Conservation (phyloP, 2,888 invertebrate genomes). For the Pterostichus madidus region DNA sequence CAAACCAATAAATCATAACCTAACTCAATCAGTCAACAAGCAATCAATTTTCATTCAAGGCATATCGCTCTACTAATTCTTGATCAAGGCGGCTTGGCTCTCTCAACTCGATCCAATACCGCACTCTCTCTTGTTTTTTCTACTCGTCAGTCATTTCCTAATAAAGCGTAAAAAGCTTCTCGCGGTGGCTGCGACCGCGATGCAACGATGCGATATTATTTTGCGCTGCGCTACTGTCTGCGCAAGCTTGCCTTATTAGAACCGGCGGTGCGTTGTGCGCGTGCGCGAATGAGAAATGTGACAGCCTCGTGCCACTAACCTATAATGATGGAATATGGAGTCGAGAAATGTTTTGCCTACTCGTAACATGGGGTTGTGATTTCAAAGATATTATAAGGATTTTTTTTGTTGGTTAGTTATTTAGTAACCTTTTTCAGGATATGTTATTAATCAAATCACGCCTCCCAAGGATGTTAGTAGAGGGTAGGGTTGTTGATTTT, state of each 20-base stretch:
- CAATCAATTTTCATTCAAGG: conserved; percentile 27
- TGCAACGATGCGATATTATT: conserved; percentile 19
- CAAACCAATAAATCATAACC: conserved; percentile 2
- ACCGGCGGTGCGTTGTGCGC: conserved; percentile 21
- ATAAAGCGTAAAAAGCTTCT: conserved; percentile 47
- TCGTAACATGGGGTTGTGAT: neutral
- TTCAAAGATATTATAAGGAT: neutral
- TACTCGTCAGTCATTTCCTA: conserved; percentile 30
- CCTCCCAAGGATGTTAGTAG: too few relatives aligned
- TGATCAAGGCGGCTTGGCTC: conserved; percentile 1
- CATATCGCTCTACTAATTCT: conserved; percentile 11
- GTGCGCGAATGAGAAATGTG: conserved; percentile 1
- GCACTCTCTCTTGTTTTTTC: neutral
- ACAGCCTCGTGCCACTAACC: conserved; percentile 59
- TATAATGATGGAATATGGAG: conserved; percentile 34
- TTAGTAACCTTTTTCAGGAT: too few relatives aligned
- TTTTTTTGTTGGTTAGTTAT: neutral
- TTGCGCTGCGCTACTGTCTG: conserved; percentile 30
- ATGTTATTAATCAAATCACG: too few relatives aligned
- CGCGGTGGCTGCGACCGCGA: neutral
- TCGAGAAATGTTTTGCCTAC: neutral
- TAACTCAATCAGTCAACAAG: conserved; percentile 13
- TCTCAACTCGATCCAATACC: neutral
- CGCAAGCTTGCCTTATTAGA: conserved; percentile 40
- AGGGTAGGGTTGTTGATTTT: too few relatives aligned